A percentile compares a stretch with the other conserved stretches of the same genome.
Evolutionary conservation across 2,113 vertebrate genomes (phyloP).

Genomic region (Coracopsis vasa): DNA sequence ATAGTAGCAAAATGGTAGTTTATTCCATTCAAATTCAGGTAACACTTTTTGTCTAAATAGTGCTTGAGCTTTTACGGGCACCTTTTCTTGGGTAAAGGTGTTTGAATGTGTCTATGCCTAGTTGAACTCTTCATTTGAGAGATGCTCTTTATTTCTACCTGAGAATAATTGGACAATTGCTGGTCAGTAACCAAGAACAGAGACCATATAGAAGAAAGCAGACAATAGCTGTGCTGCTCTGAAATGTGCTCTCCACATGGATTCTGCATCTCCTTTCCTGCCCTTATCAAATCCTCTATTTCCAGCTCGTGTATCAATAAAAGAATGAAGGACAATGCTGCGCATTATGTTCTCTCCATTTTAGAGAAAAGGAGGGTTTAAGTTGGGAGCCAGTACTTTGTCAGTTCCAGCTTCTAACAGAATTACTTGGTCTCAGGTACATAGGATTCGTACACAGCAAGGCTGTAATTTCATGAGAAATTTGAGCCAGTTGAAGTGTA

Average conservation of each 20-base stretch:
- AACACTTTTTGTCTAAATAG: background rate
- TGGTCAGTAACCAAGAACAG: background rate
- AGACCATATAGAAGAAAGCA: background rate
- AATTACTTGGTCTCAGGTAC: background rate
- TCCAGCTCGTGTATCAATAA: background rate
- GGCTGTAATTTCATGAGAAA: background rate
- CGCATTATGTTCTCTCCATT: background rate
- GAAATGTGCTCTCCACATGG: background rate
- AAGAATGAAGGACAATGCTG: background rate
- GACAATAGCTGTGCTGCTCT: background rate
- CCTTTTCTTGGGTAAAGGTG: background rate
- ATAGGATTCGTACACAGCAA: background rate
- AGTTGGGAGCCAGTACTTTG: background rate
- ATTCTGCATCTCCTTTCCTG: background rate
- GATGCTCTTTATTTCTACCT: background rate
- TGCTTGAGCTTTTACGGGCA: background rate
- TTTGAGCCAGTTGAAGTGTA: background rate
- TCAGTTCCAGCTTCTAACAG: background rate
- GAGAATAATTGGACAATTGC: background rate
- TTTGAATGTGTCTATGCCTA: background rate
- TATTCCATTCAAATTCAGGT: background rate
- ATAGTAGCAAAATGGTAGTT: background rate
- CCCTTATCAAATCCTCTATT: background rate
- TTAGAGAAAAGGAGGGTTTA: background rate
- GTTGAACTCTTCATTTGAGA: background rate